Evolutionary conservation across 2,797 vertebrate species (phyloP), one percentile per base, ranked within the genome.

Genomic region (Microctenopoma lineatum): DNA sequence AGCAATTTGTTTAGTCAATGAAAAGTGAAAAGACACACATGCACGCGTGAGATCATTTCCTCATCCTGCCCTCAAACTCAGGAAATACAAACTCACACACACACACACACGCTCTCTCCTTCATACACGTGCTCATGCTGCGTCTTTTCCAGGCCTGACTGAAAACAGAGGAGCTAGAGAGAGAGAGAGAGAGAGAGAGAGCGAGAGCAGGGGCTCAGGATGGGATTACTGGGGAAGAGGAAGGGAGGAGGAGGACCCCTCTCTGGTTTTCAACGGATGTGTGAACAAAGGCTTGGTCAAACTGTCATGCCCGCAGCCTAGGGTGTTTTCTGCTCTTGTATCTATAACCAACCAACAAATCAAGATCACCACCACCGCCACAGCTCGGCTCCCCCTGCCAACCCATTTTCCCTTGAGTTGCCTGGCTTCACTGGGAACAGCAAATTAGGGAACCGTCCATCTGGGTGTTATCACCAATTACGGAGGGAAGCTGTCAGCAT

Each of bases 391-490:
- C 58, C 70, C 75, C 74, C 70, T 32, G 71, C 70, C 74, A 70
- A 81, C 82, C 81, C 86, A 4, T 66, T 63, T 84, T 78, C 89
- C 85, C 85, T 83, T 87, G 86, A 90, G 88, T 86, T 83, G 91
- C 86, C 84, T 79, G 78, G 80, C 87, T 90, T 92, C 91, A 93
- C 94, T 93, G 88, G 92, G 91, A 93, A 90, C 85, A 88, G 90
- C 92, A 91, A 93, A 95, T 94, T 91, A 94, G 90, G 90, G 89
- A 89, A 86, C 84, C 85, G 86, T 94, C 93, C 93, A 95, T 93
- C 93, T 94, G 94, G 92, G 93, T 94, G 93, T 94, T 93, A 94
- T 93, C 92, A 92, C 88, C 92, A 95, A 94, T 94, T 95, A 94
- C 48, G 66, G 89, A 91, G 90, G 89, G 92, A 92, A 94, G 88